phyloP scores from a whole-genome alignment of 1,140 invertebrate genomes.

The Pemphigus obesinymphae region DNA sequence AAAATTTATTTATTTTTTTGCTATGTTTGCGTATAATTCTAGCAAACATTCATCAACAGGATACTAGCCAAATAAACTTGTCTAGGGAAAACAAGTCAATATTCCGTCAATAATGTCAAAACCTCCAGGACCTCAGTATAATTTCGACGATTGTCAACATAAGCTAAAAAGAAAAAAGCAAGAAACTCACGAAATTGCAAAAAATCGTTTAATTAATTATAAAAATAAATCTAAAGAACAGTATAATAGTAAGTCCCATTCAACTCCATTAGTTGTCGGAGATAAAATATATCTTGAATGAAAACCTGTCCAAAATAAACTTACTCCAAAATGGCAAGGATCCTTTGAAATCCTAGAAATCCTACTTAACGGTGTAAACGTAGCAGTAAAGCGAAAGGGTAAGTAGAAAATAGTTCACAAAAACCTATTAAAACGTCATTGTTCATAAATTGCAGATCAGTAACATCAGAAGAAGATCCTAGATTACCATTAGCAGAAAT shows the following conservation, averaged over 20 bases:
- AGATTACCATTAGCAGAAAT: too few species aligned
- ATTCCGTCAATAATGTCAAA: neutral
- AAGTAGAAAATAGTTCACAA: neutral
- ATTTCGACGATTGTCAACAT: neutral
- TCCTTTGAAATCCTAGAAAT: neutral
- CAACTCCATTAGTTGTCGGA: neutral
- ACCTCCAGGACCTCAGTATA: neutral
- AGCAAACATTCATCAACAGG: conserved; percentile 28
- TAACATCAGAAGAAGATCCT: too few species aligned
- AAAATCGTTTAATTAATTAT: too few species aligned
- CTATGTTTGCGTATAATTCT: conserved; percentile 31
- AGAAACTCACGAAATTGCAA: too few species aligned
- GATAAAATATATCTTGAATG: neutral
- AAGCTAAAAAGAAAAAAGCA: neutral
- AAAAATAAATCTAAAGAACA: neutral
- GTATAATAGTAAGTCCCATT: neutral
- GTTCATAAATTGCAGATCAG: too few species aligned
- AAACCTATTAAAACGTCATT: neutral
- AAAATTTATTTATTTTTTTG: too few species aligned
- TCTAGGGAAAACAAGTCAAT: neutral
- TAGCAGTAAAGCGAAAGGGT: neutral
- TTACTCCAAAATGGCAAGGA: neutral
- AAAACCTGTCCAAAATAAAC: neutral
- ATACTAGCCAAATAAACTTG: conserved; percentile 39
- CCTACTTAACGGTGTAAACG: too few species aligned